These are phyloP conservation scores for Phasianus colchicus DNA, from an alignment of 2,113 vertebrate genomes.

Conservation along the genomic window DNA sequence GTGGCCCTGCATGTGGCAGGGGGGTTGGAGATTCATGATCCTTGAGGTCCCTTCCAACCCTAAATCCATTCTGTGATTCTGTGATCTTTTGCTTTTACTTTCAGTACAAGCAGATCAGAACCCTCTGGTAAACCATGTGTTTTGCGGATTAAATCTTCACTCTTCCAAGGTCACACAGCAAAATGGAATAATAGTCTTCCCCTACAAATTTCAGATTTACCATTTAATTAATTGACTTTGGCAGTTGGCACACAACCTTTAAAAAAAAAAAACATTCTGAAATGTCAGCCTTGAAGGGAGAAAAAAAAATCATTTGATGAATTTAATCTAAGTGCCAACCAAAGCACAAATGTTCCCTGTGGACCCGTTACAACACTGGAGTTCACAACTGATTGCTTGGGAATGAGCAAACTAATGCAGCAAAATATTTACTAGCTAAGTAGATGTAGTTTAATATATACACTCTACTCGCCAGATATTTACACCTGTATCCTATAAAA, in stretches of 20 bases:
- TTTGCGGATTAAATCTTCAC: constrained; percentile 23
- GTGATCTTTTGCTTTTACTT: not conserved
- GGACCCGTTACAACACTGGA: constrained; percentile 31
- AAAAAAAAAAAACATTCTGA: constrained; percentile 7
- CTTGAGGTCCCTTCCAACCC: too few species aligned
- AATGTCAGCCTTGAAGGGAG: constrained; percentile 62
- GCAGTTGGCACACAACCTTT: constrained; percentile 66
- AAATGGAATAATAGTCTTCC: not conserved
- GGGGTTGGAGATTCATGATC: too few species aligned
- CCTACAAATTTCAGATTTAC: constrained; percentile 36
- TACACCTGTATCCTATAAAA: constrained; percentile 47
- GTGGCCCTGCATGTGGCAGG: too few species aligned
- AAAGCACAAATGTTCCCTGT: constrained; percentile 67
- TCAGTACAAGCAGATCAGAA: not conserved
- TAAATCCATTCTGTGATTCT: too few species aligned
- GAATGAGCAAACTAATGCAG: constrained; percentile 45
- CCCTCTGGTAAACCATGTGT: not conserved
- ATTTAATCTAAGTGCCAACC: constrained; percentile 63
- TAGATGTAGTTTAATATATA: not conserved
- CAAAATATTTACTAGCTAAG: constrained; percentile 49
- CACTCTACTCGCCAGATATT: constrained; percentile 32
- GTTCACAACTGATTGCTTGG: constrained; percentile 47
- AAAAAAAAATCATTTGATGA: constrained; percentile 51
- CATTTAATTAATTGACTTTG: constrained; percentile 69
- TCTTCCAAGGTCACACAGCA: not conserved